Evolutionary conservation across 1,140 invertebrate genomes (phyloP), one percentile per base, ranked within the genome.

Genomic region (Pseudomyrmex concolor): DNA sequence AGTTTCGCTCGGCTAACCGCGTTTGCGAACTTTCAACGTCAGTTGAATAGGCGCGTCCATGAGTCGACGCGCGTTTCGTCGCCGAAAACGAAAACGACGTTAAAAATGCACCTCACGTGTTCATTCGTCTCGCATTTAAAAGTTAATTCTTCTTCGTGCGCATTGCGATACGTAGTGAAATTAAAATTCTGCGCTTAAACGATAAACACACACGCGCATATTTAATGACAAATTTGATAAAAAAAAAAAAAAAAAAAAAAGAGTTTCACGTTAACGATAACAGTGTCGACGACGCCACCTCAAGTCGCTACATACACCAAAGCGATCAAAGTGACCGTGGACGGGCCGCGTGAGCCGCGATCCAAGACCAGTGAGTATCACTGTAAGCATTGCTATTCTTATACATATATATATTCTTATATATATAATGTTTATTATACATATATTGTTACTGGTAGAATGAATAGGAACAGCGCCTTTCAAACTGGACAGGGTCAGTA

Each of bases 261-360:
- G 94, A 99, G 98, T 90, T 99, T 99, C 94, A 99, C 98, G 63
- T 94, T 99, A 90, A 99, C 98, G 87, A 99, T 99, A 94, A 98
- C 98, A 50, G 96, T 99, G 74, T 97, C 97, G 86, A 98, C 98
- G 83, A 96, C 96, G 87, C 99, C 99, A 64, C 98, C 98, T 10
- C 98, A 99, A 94, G 97, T 99, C 59, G 97, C 98, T n/a, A 98
- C 98, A 3, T 99, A 99, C 94, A 97, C 97, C 89, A 99, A 99
- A 94, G 98, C 98, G 50, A 99, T 99, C 94, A 99, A 99, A 95
- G 98, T 99, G 70, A 99, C 98, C 7, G 97, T 98, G 19, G 99
- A 99, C 94, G 99, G 99, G 91, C 99, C 99, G n/a, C 95, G 99
- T 91, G 99, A 99, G 94, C 98, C 99, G 10, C 95, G 99, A 93